Percentiles rank a stretch among this genome's conserved stretches.
Conservation (phyloP, 2,888 invertebrate genomes). For the Thymelicus acteon region DNA sequence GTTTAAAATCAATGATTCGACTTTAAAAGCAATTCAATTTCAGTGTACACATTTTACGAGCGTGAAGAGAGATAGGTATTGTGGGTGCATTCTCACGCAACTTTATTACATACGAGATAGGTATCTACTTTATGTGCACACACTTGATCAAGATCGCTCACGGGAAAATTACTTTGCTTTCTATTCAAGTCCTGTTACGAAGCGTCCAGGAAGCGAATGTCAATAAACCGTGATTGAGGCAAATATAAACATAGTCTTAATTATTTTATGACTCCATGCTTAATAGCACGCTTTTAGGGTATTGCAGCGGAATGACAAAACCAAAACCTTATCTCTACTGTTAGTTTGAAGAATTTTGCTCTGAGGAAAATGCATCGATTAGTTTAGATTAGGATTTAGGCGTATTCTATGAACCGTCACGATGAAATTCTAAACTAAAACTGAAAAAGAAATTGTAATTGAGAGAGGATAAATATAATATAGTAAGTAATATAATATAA, state of each 20-base stretch:
- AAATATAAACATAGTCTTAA: background rate
- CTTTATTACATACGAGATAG: conserved; percentile 45
- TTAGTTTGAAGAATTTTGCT: too few relatives aligned
- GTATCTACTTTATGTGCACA: conserved; percentile 45
- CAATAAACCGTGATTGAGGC: conserved; percentile 19
- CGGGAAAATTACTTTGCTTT: conserved; percentile 50
- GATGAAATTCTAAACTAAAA: too few relatives aligned
- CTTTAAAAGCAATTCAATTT: conserved; percentile 21
- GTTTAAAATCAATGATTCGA: conserved; percentile 6
- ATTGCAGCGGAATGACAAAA: background rate
- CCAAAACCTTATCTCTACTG: too few relatives aligned
- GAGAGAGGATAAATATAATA: too few relatives aligned
- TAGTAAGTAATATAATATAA: too few relatives aligned
- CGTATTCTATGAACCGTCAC: too few relatives aligned
- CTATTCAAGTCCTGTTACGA: conserved; percentile 49
- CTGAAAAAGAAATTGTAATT: too few relatives aligned
- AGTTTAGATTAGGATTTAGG: too few relatives aligned
- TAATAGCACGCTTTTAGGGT: background rate
- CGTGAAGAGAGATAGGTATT: conserved; percentile 49
- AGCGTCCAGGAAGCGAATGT: conserved; percentile 43
- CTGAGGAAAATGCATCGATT: too few relatives aligned
- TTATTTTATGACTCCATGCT: background rate
- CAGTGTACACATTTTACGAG: conserved; percentile 42
- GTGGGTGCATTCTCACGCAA: conserved; percentile 59
- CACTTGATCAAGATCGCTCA: conserved; percentile 49